Evolutionary conservation across 2,113 vertebrate species (phyloP).

Genomic region (Dinomys branickii): DNA sequence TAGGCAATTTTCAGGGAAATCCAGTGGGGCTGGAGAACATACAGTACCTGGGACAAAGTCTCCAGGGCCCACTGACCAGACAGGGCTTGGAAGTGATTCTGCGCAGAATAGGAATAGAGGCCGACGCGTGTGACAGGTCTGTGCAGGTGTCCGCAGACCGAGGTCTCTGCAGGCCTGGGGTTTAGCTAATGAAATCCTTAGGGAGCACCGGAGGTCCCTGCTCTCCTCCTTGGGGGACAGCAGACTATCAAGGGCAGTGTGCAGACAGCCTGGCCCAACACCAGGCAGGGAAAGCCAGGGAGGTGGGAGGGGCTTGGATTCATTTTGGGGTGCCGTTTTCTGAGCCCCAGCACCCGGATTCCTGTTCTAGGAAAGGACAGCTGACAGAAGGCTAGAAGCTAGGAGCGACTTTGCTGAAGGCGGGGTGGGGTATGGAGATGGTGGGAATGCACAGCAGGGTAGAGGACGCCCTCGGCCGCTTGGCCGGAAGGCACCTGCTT

Average conservation of each 20-base stretch:
- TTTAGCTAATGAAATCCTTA: not conserved
- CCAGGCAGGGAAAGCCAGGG: not conserved
- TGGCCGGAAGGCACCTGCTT: not conserved
- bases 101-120: not conserved
- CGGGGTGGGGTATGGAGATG: too few relatives aligned
- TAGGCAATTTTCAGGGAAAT: not conserved
- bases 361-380: not conserved
- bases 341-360: not conserved
- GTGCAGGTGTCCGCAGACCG: too few relatives aligned
- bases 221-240: too few relatives aligned
- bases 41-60: not conserved
- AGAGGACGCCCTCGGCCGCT: rapidly evolving
- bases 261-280: not conserved
- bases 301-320: not conserved
- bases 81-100: not conserved
- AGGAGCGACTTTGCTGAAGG: not conserved
- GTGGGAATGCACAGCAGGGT: rapidly evolving
- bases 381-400: not conserved
- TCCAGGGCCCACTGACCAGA: not conserved
- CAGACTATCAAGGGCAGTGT: not conserved
- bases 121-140: not conserved
- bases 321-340: not conserved
- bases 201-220: not conserved
- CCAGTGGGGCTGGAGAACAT: not conserved
- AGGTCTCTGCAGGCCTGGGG: not conserved